Conservation (phyloP, 2,113 vertebrate species). For the Chloebia gouldiae region DNA sequence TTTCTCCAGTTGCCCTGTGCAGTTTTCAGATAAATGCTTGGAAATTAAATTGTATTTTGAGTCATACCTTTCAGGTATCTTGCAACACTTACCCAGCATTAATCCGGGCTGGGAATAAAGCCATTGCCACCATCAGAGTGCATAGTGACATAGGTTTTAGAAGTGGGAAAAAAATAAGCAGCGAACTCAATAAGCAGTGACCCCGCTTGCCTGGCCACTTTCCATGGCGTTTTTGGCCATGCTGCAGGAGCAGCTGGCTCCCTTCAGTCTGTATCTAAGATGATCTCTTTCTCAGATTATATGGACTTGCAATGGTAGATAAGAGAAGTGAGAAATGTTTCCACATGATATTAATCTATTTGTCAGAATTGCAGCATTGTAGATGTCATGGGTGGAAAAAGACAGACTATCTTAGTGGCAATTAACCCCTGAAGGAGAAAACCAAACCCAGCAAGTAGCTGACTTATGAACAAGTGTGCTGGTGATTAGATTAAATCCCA, state of each 20-base stretch:
- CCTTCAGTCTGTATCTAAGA: constrained; percentile 24
- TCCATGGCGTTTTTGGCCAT: not conserved
- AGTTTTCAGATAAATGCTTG: not conserved
- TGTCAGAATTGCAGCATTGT: constrained; percentile 13
- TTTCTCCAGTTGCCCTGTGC: not conserved
- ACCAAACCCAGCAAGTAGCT: not conserved
- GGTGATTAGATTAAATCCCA: not conserved
- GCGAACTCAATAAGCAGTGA: not conserved
- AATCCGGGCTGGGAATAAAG: not conserved
- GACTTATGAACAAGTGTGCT: not conserved
- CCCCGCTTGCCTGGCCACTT: not conserved
- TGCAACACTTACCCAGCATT: not conserved
- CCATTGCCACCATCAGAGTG: not conserved
- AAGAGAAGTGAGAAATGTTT: constrained; percentile 36
- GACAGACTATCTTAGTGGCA: not conserved
- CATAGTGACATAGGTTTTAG: not conserved
- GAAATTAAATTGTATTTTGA: not conserved
- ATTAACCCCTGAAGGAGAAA: constrained; percentile 48
- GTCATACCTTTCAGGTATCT: not conserved
- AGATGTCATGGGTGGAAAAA: not conserved
- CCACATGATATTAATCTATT: not conserved
- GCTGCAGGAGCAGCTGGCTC: constrained; percentile 1
- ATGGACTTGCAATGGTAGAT: not conserved
- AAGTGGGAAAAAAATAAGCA: not conserved
- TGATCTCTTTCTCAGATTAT: constrained; percentile 46